Percentiles rank a stretch among this genome's conserved stretches.
phyloP scores from a whole-genome alignment of 2,113 vertebrate genomes.

The Cebidichthys violaceus region DNA sequence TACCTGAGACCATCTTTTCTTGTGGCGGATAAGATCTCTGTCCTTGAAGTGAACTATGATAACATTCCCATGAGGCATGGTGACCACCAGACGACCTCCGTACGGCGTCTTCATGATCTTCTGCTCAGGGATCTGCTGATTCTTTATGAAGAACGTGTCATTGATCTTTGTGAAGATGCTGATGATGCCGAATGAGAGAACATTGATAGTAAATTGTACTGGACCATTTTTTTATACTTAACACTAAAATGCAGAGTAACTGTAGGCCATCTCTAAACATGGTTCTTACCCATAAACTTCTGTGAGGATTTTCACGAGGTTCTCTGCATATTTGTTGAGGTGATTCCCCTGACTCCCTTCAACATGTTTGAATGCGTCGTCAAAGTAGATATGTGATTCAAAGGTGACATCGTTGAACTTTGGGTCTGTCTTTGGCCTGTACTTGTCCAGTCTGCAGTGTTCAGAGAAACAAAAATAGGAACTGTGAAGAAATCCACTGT shows the following conservation, averaged over 20 bases:
- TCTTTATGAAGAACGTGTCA: conserved; percentile 41
- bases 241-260: background rate
- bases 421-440: conserved; percentile 58
- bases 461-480: background rate
- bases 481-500: background rate
- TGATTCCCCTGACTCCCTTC: conserved; percentile 30
- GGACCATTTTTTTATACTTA: background rate
- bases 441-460: conserved; percentile 76
- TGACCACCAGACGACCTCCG: conserved; percentile 74
- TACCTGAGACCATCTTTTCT: conserved; percentile 84
- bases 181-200: background rate
- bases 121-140: conserved; percentile 40
- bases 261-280: background rate
- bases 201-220: background rate
- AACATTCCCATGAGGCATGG: conserved; percentile 75
- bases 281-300: conserved; percentile 72
- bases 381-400: conserved; percentile 78
- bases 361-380: conserved; percentile 68
- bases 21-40: conserved; percentile 76
- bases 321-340: conserved; percentile 66
- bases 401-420: conserved; percentile 51
- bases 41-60: conserved; percentile 78
- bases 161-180: conserved; percentile 74
- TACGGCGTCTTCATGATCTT: conserved; percentile 68
- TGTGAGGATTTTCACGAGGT: conserved; percentile 59